Base-by-base conservation (phyloP, 1,140 invertebrate species). In the Panagrolaimus sp. region DNA sequence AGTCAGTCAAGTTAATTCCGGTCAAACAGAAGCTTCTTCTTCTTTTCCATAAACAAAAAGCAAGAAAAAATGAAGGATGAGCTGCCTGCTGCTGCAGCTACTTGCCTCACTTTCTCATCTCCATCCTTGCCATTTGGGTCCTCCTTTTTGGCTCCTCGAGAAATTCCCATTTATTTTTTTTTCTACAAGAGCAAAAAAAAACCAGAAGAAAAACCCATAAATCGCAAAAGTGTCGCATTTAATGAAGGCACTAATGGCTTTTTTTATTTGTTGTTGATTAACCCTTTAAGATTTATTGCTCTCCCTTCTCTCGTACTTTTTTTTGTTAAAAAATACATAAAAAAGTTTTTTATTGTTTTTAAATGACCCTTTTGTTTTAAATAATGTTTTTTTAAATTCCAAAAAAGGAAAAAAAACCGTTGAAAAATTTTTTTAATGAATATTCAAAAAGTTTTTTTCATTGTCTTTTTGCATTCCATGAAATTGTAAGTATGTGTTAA, bases 1-100 rank as follows among this genome's bases (percentile, higher is more conserved):
- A 57, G 20, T 20, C 20, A 57, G 51, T 57, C 51, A 57, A 57
- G 51, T 57, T 57, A 57, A 57, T 57, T 57, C 51, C 51, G 51
- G 51, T 25, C 51, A n/a, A 38, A 38, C 31, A 38, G 31, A 38
- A 38, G 31, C 31, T 38, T 38, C 31, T 38, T 38, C 31, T 38
- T 38, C 31, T 38, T 38, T 7, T 38, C 7, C 31, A 38, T 38
- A 38, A 38, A 38, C 31, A 38, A 38, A 38, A 38, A 38, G 31
- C n/a, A 38, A 38, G 31, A 38, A 38, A 38, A 38, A 38, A 38
- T 38, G 31, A 38, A 38, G 31, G 31, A 38, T 38, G 31, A 38
- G 31, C 31, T 4, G 31, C 31, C 31, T 4, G 31, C 31, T 4
- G 31, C 31, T 4, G 31, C 31, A 38, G 13, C 51, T 16, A 9